Base-by-base conservation (phyloP, 2,888 invertebrate genomes). In the Cephus rjabovi region DNA sequence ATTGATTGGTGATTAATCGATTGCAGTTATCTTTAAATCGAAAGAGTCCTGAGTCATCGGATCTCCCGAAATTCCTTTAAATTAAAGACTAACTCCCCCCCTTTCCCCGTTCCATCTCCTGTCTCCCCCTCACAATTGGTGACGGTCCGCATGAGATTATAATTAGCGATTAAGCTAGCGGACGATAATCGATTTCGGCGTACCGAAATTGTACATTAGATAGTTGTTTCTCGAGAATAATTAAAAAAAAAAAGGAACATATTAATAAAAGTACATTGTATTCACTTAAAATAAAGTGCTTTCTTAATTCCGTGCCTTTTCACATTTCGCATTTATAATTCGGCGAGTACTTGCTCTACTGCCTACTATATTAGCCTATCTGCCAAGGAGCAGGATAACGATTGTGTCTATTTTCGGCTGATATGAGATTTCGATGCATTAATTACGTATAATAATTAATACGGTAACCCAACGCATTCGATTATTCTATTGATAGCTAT, bases 241-340 rank as follows among this genome's bases (percentile, higher is more conserved):
- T 70, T 70, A 70, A 70, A 70, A 70, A 31, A 4, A 70, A 70
- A 31, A 70, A 70, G 23, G 30, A 31, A 70, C 33, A 70, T 12
- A 70, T 76, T 81, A 80, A 82, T 79, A 83, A 83, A 84, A 82
- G 73, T 82, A 79, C 79, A 83, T 79, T 77, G 76, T 82, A 79
- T 77, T 40, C 76, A 76, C 75, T 75, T 77, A 74, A 78, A 81
- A 81, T 85, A 81, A 86, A 89, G 88, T 90, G 88, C 89, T 89
- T 88, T 90, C 86, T 89, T 88, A 87, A 89, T 89, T 89, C 86
- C 84, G 88, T 90, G 89, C 88, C 90, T 90, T 87, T 83, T 84
- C 81, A 85, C 84, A 33, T 70, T 40, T 40, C 40, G 40, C 40
- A 40, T 40, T 40, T 40, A 40, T 40, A 40, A 40, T 40, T 40